These are phyloP conservation scores for Siphamia tubifer DNA, from an alignment of 2,113 vertebrate genomes.

Conservation along the genomic window DNA sequence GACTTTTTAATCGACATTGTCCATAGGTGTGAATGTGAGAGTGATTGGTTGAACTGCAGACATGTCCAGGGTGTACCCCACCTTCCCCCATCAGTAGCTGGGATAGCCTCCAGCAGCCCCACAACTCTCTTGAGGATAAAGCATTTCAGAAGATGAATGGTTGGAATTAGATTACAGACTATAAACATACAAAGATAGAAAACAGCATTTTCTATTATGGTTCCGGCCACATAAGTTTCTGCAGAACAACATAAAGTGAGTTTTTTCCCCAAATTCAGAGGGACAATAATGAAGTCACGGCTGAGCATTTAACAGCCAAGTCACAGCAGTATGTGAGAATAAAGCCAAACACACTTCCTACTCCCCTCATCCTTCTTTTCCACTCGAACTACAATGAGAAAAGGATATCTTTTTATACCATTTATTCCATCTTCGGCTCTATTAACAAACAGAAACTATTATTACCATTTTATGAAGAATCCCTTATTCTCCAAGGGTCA, in stretches of 20 bases:
- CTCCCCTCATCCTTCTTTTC: not conserved
- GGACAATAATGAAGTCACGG: not conserved
- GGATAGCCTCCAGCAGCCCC: too few relatives aligned
- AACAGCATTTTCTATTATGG: not conserved
- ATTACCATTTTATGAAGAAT: not conserved
- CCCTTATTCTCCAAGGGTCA: not conserved
- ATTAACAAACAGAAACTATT: too few relatives aligned
- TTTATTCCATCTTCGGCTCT: too few relatives aligned
- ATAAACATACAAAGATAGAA: too few relatives aligned
- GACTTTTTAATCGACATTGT: too few relatives aligned
- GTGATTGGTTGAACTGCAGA: too few relatives aligned
- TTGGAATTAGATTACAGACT: too few relatives aligned
- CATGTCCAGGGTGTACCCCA: too few relatives aligned
- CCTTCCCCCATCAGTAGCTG: too few relatives aligned
- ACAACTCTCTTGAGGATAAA: too few relatives aligned
- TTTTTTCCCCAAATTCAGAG: not conserved
- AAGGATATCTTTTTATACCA: not conserved
- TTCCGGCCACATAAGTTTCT: not conserved
- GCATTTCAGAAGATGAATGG: too few relatives aligned
- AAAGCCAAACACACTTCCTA: constrained; percentile 17
- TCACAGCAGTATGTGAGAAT: constrained; percentile 27
- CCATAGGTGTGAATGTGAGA: too few relatives aligned
- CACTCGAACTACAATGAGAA: not conserved
- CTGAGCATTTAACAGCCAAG: constrained; percentile 28
- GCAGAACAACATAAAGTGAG: not conserved